phyloP scores from a whole-genome alignment of 1,140 invertebrate genomes.

The Heliconius eleuchia region DNA sequence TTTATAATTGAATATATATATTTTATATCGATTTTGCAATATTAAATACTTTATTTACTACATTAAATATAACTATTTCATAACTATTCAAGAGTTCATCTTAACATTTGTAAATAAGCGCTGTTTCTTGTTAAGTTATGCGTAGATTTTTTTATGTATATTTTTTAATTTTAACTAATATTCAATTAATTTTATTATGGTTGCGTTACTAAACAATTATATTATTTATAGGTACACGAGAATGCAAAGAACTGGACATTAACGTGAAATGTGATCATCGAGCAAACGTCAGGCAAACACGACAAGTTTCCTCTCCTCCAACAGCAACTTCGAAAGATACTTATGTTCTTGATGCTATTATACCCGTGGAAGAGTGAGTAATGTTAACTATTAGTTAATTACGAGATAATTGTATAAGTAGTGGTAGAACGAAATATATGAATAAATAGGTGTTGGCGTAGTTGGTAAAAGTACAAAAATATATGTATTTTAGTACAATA shows the following conservation, averaged over 20 bases:
- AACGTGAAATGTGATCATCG: slow-evolving; percentile 94
- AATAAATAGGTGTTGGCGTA: slow-evolving; percentile 33
- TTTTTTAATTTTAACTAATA: no score
- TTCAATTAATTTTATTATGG: no score
- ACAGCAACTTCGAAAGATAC: slow-evolving; percentile 84
- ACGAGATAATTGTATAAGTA: not conserved
- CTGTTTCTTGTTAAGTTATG: slow-evolving; percentile 32
- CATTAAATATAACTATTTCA: no score
- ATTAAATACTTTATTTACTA: no score
- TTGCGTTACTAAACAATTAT: not conserved
- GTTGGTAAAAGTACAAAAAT: slow-evolving; percentile 23
- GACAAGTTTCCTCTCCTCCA: slow-evolving; percentile 80
- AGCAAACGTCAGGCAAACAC: slow-evolving; percentile 82
- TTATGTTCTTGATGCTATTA: slow-evolving; percentile 89
- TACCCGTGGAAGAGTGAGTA: slow-evolving; percentile 92
- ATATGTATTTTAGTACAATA: slow-evolving; percentile 30
- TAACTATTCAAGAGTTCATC: not conserved
- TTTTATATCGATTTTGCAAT: no score
- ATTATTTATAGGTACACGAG: slow-evolving; percentile 77
- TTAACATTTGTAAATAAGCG: not conserved
- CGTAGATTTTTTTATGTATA: no score
- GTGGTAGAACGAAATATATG: slow-evolving; percentile 5
- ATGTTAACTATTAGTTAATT: not conserved
- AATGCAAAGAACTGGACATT: slow-evolving; percentile 94
- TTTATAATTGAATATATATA: no score